These are phyloP conservation scores for Eumaeus atala DNA, from an alignment of 1,140 invertebrate species.

Conservation along the genomic window DNA sequence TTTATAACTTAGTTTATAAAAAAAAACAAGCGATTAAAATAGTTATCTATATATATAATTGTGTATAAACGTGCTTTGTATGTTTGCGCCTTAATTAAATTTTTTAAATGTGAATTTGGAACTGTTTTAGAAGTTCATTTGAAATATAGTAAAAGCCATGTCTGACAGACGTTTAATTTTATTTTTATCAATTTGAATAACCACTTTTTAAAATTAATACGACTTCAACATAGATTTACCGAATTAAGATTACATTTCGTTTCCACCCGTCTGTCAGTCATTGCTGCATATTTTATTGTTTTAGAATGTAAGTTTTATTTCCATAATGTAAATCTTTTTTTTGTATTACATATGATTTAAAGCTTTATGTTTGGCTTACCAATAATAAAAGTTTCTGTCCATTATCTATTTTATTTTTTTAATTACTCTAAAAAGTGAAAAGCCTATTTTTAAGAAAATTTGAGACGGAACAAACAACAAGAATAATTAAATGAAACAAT, in stretches of 20 bases:
- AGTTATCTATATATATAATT: slow-evolving; percentile 11
- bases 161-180: too few relatives aligned
- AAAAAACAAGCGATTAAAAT: background rate
- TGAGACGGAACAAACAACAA: too few relatives aligned
- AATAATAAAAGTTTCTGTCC: slow-evolving; percentile 56
- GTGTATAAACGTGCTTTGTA: slow-evolving; percentile 16
- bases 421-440: background rate
- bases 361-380: slow-evolving; percentile 41
- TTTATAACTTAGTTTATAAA: slow-evolving; percentile 1
- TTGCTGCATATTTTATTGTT: too few relatives aligned
- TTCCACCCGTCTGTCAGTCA: too few relatives aligned
- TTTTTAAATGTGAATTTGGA: background rate
- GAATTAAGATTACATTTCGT: slow-evolving; percentile 2
- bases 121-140: too few relatives aligned
- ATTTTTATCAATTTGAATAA: too few relatives aligned
- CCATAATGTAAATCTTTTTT: slow-evolving; percentile 18
- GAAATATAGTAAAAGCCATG: too few relatives aligned
- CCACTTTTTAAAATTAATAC: too few relatives aligned
- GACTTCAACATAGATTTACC: too few relatives aligned
- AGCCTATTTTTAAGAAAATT: too few relatives aligned
- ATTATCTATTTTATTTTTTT: slow-evolving; percentile 41
- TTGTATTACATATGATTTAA: slow-evolving; percentile 16
- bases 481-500: too few relatives aligned
- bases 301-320: slow-evolving; percentile 14
- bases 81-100: slow-evolving; percentile 16